phyloP scores from a whole-genome alignment of 1,140 invertebrate species.

The Drosophila albomicans region DNA sequence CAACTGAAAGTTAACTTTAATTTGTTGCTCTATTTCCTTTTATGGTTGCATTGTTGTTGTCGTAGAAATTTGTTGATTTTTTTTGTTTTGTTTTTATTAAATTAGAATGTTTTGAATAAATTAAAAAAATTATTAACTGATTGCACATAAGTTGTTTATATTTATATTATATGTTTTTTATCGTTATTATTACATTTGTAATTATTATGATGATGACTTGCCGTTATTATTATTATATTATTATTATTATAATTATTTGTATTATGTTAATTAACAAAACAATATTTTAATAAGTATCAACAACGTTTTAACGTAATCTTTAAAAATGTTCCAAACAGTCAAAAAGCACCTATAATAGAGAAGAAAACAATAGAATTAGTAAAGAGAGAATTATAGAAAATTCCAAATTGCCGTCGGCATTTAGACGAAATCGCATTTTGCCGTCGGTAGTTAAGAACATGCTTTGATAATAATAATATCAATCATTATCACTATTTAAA shows the following conservation, averaged over 20 bases:
- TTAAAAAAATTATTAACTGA: constrained; percentile 68
- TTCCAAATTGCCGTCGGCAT: constrained; percentile 10
- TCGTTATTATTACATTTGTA: constrained; percentile 64
- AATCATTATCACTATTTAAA: constrained; percentile 11
- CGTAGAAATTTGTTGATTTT: constrained; percentile 61
- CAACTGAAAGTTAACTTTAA: constrained; percentile 76
- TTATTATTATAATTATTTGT: constrained; percentile 53
- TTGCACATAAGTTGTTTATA: constrained; percentile 71
- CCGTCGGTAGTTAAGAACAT: constrained; percentile 30
- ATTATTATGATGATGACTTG: constrained; percentile 56
- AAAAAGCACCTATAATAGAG: constrained; percentile 81
- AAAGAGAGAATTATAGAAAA: constrained; percentile 6
- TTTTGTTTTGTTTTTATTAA: constrained; percentile 42
- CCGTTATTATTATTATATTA: constrained; percentile 53
- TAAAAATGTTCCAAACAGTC: constrained; percentile 85
- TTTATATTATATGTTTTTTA: constrained; percentile 45
- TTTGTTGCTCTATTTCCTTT: constrained; percentile 63
- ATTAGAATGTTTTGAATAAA: constrained; percentile 62
- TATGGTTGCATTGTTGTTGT: constrained; percentile 58
- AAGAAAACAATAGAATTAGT: constrained; percentile 35
- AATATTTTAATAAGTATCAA: constrained; percentile 84
- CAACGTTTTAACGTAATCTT: constrained; percentile 85
- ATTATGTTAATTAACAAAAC: constrained; percentile 76
- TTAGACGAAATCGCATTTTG: background rate
- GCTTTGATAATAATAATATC: background rate